phyloP scores from a whole-genome alignment of 2,888 invertebrate genomes.

The Ophion obscuratus region DNA sequence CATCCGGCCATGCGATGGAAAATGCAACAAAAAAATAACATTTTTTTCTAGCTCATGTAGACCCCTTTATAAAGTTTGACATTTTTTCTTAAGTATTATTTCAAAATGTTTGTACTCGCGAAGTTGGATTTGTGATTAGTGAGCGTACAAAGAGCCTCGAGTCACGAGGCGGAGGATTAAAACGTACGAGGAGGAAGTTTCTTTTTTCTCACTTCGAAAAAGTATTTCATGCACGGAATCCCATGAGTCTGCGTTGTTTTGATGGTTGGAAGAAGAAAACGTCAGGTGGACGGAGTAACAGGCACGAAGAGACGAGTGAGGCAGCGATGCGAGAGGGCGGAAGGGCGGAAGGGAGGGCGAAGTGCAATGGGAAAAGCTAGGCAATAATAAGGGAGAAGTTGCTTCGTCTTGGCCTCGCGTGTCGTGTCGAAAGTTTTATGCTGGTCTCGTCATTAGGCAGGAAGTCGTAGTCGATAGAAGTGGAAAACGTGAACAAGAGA shows the following conservation, averaged over 20 bases:
- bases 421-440: conserved; percentile 72
- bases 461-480: conserved; percentile 48
- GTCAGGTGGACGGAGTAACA: conserved; percentile 34
- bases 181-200: not conserved
- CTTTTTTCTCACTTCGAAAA: conserved; percentile 4
- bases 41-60: too few species aligned
- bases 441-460: conserved; percentile 71
- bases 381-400: conserved; percentile 47
- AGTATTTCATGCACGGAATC: not conserved
- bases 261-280: conserved; percentile 24
- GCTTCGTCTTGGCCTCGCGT: conserved; percentile 54
- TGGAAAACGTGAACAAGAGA: not conserved
- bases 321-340: conserved; percentile 20
- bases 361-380: conserved; percentile 42
- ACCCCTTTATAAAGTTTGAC: too few species aligned
- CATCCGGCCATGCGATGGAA: too few species aligned
- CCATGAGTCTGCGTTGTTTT: conserved; percentile 14
- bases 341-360: not conserved
- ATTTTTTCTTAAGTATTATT: too few species aligned
- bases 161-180: not conserved
- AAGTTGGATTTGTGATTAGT: too few species aligned
- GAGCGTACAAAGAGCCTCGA: not conserved
- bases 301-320: conserved; percentile 35
- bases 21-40: too few species aligned
- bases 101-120: too few species aligned